Evolutionary conservation across 2,797 vertebrate genomes (phyloP), one percentile per base, ranked within the genome.

Genomic region (Vireo griseus): DNA sequence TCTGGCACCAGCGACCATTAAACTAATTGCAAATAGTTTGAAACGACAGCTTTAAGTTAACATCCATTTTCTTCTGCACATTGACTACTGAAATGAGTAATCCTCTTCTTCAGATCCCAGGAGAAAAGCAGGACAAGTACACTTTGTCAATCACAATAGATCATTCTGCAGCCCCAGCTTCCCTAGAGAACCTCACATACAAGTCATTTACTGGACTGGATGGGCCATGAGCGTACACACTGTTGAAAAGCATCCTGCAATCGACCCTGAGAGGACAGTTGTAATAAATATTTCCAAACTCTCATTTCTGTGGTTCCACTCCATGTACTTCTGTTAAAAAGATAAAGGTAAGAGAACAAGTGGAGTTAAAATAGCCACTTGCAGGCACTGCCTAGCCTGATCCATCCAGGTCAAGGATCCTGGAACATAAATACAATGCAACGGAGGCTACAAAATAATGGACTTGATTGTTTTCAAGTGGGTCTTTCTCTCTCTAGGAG

Each of bases 401-500:
- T 75, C 72, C 59, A 67, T 35, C 13, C 55, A 69, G 73, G 92
- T 95, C 89, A 94, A 90, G 76, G 37, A 94, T 66, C 45, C n/a
- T 75, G 62, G 18, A 80, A 65, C 15, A 20, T 39, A 81, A 92
- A 90, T 69, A 81, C 62, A 86, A 57, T 25, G 13, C 31, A 65
- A 40, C 5, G 72, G 25, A 93, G 29, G 47, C 57, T 75, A 57
- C 26, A 83, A 74, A 91, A 72, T 92, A 89, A 89, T 24, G 31
- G 67, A 62, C 21, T 62, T 90, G 31, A 81, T 81, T 72, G 44
- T 63, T 93, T 88, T 86, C 82, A 90, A 96, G 87, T 83, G 73
- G 33, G 37, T 45, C 68, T 68, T 37, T 93, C 40, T 80, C 51
- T 58, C 24, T 73, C 24, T n/a, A 69, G 47, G 14, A 83, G n/a